These are phyloP conservation scores for Amphipyra tragopoginis DNA, from an alignment of 2,888 invertebrate genomes.

Conservation along the genomic window DNA sequence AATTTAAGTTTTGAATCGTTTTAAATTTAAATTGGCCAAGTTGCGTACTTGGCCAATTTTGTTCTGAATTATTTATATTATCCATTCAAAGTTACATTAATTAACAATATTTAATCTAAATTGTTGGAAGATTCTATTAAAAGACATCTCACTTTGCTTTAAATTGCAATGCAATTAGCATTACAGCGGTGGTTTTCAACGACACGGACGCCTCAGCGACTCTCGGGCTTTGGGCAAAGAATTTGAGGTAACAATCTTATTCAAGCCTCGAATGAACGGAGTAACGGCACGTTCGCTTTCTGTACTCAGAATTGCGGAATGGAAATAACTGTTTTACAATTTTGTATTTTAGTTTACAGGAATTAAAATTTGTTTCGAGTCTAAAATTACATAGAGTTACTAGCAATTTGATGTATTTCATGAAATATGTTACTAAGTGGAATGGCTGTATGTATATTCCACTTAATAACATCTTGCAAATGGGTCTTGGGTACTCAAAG, in stretches of 20 bases:
- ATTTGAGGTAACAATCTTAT: conserved; percentile 43
- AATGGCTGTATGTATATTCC: no score
- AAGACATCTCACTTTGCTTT: not conserved
- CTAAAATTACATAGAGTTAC: no score
- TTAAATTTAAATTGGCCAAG: conserved; percentile 12
- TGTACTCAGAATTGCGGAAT: conserved; percentile 7
- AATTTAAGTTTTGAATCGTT: conserved; percentile 26
- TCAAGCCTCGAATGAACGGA: conserved; percentile 41
- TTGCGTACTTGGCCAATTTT: conserved; percentile 16
- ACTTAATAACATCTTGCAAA: no score
- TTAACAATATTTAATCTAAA: no score
- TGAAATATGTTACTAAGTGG: no score
- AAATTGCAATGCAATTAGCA: conserved; percentile 40
- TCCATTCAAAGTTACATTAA: no score
- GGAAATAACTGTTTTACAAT: conserved; percentile 10
- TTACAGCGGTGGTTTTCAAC: conserved; percentile 20
- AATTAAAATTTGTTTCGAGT: conserved; percentile 6
- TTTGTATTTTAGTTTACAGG: not conserved
- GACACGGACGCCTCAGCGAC: conserved; percentile 15
- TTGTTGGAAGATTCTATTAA: no score
- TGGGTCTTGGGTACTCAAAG: no score
- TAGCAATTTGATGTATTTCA: no score
- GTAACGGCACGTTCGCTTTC: conserved; percentile 4
- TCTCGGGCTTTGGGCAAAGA: conserved; percentile 3
- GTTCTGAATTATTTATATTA: conserved; percentile 10